Evolutionary conservation across 2,888 invertebrate genomes (phyloP), one percentile per base, ranked within the genome.

Genomic region (Charanyca ferruginea): DNA sequence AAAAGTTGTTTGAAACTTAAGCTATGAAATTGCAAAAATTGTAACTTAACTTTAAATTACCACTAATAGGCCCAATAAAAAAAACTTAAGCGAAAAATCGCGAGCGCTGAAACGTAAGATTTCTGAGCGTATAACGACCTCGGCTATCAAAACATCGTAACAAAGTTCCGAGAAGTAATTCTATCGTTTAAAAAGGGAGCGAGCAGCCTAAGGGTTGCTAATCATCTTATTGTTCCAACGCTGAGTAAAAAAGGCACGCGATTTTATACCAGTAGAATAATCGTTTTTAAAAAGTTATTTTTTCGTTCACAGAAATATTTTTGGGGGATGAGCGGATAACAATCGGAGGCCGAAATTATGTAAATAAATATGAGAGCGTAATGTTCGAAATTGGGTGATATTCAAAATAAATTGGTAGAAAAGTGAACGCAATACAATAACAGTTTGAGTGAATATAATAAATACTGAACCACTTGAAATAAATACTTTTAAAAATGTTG

Each of bases 191-290:
- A 84, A 87, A 87, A 85, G 81, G 85, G 87, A 83, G 86, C 82
- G 78, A 73, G 58, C 23, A 81, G 85, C 87, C 86, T 82, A 83
- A 88, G 89, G 89, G 91, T 85, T 82, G 87, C 88, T 90, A 90
- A 91, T 90, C 88, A 89, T 88, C 87, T 85, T 85, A 89, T 91
- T 90, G 89, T 91, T 89, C 83, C 84, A 85, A 79, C 71, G 79
- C 78, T 81, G 82, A 77, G 67, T 80, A 78, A 83, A 87, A 63
- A 84, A 75, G 74, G 83, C 82, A 84, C 79, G 83, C 84, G 83
- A 84, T 81, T 83, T 83, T 85, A 86, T 83, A 83, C 77, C 77
- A 65, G 62, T 58, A 22, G 75, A 83, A 83, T 86, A 75, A 83
- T 80, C 66, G 66, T 74, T 80, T 82, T 70, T 35, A 55, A 74